Conservation (phyloP, 1,140 invertebrate genomes). For the Ylistrum balloti region DNA sequence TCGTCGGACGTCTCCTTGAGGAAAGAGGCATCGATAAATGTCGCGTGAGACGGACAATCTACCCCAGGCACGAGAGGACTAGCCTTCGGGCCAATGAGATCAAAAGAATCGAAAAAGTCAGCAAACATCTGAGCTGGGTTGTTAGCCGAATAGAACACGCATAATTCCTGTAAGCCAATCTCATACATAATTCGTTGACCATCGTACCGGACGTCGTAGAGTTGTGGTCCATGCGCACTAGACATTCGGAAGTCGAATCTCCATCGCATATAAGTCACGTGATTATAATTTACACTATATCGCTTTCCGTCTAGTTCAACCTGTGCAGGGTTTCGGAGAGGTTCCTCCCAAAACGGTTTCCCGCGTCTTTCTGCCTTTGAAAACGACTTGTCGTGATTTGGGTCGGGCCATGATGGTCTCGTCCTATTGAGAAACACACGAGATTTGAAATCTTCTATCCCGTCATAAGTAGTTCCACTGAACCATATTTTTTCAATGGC, state of each 20-base stretch:
- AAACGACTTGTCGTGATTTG: background rate
- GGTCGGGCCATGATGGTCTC: background rate
- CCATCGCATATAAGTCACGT: constrained; percentile 64
- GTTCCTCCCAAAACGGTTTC: background rate
- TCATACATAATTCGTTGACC: constrained; percentile 62
- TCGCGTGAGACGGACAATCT: constrained; percentile 69
- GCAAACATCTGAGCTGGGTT: constrained; percentile 42
- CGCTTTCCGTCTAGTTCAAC: constrained; percentile 67
- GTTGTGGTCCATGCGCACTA: constrained; percentile 56
- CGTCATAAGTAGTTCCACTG: background rate
- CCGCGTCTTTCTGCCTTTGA: constrained; percentile 13
- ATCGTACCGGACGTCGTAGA: constrained; percentile 62
- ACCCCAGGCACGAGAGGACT: constrained; percentile 58
- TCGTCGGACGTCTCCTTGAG: constrained; percentile 52
- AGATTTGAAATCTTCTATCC: background rate
- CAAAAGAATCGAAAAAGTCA: constrained; percentile 54
- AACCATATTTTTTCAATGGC: background rate
- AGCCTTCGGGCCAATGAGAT: constrained; percentile 48
- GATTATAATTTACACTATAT: constrained; percentile 59
- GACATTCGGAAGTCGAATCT: constrained; percentile 62
- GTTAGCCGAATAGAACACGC: constrained; percentile 56
- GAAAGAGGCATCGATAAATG: constrained; percentile 61
- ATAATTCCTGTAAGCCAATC: constrained; percentile 61
- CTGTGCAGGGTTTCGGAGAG: constrained; percentile 42
- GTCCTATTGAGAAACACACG: background rate